phyloP scores from a whole-genome alignment of 2,113 vertebrate genomes.

The Catharus bicknelli region DNA sequence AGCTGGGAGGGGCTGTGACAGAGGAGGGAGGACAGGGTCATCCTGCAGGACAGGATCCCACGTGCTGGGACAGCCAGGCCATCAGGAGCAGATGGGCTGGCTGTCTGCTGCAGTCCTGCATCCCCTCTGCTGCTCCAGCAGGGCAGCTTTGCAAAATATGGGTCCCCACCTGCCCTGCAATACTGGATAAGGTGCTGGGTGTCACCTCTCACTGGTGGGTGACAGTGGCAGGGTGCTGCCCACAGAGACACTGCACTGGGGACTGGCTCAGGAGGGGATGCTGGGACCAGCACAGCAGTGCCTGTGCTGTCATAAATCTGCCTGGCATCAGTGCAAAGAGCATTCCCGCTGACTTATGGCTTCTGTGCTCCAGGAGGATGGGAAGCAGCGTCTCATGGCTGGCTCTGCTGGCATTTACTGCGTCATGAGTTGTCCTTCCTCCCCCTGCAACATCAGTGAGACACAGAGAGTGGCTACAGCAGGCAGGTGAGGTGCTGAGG shows the following conservation, averaged over 20 bases:
- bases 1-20: neutral
- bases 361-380: neutral
- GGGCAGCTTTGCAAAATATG: neutral
- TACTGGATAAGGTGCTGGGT: neutral
- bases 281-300: neutral
- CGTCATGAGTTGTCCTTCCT: neutral
- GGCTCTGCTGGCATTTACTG: neutral
- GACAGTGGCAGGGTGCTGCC: neutral
- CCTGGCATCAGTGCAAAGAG: neutral
- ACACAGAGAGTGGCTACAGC: accelerated
- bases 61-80: accelerated
- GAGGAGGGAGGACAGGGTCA: neutral
- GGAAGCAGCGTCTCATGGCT: neutral
- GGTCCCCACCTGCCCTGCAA: neutral
- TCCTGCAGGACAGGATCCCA: no score
- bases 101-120: neutral
- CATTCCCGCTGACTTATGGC: neutral
- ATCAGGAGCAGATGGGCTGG: accelerated
- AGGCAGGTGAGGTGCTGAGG: neutral
- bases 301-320: neutral
- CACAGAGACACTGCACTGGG: accelerated
- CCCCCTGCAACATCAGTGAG: accelerated
- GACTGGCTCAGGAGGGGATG: neutral
- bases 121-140: neutral
- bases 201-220: neutral